Base-by-base conservation (phyloP, 1,140 invertebrate species). In the Campoletis sonorensis region DNA sequence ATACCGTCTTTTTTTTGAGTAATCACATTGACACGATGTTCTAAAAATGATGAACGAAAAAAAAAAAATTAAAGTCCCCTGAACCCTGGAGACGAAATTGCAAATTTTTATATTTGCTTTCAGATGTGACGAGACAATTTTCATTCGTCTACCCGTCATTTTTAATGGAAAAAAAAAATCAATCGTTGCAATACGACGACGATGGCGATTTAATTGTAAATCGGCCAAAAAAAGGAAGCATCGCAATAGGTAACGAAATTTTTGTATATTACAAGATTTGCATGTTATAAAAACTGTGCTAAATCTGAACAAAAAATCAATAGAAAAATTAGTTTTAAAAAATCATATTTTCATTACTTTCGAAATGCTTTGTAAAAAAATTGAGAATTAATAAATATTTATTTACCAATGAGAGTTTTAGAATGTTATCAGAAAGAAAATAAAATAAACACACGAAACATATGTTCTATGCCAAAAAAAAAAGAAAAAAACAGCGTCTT, bases 41-140 rank as follows among this genome's bases (percentile, higher is more conserved):
- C 3, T 54, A 33, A 33, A 33, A 33, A 33, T 33, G 3, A 33
- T 33, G 30, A 33, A 7, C 7, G 7, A 33, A 33, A 75, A 71
- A 79, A 58, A 58, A 58, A 58, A 21, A 58, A 21, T 58, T 5
- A 58, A 58, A 58, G 72, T 33, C 7, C 2, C 2, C 81, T 11
- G 27, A 79, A 80, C 71, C 68, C 79, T 79, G 83, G 80, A 51
- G n/a, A 67, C 27, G 73, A 33, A 33, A 33, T 4, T 33, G 7
- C 2, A 33, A 73, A 81, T 73, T 54, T 45, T 67, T 84, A n/a
- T 21, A 13, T 58, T 85, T 87, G 88, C 78, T 88, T 89, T 26
- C 79, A 94, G 93, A 91, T 87, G 89, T 90, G 4, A 88, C 94
- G 21, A 94, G 94, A 26, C 92, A 89, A 86, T 95, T 95, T 87